These are phyloP conservation scores for Coboldia fuscipes DNA, from an alignment of 1,140 invertebrate genomes.

Conservation along the genomic window DNA sequence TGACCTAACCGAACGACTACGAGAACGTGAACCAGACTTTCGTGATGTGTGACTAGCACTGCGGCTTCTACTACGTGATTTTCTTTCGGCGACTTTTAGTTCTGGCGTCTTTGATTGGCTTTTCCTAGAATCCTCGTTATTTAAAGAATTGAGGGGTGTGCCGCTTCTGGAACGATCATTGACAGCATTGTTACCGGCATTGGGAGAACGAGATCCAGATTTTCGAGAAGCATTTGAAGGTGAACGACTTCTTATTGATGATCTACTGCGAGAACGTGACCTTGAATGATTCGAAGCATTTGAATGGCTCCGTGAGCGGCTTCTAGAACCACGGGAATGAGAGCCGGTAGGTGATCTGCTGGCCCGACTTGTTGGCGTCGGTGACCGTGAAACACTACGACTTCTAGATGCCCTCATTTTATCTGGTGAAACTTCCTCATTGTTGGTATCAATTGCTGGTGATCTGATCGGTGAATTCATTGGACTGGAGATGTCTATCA, in stretches of 20 bases:
- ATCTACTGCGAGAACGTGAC: conserved; percentile 11
- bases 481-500: no score
- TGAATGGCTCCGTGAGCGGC: conserved; percentile 16
- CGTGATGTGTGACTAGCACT: no score
- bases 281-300: no score
- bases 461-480: no score
- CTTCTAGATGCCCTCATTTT: no score
- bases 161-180: not conserved
- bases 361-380: no score
- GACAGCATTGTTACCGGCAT: not conserved
- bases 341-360: no score
- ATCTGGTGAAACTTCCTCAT: no score
- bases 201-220: not conserved
- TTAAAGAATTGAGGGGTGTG: not conserved
- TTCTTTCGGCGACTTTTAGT: not conserved
- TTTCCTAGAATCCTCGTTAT: not conserved
- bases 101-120: not conserved
- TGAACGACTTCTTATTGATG: conserved; percentile 11
- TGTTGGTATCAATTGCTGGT: no score
- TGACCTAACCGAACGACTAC: conserved; percentile 10
- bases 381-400: no score
- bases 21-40: conserved; percentile 9
- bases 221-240: conserved; percentile 4
- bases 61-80: conserved; percentile 1
- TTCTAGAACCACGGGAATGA: no score